Evolutionary conservation across 2,113 vertebrate genomes (phyloP).

Genomic region (Spermophilus dauricus): DNA sequence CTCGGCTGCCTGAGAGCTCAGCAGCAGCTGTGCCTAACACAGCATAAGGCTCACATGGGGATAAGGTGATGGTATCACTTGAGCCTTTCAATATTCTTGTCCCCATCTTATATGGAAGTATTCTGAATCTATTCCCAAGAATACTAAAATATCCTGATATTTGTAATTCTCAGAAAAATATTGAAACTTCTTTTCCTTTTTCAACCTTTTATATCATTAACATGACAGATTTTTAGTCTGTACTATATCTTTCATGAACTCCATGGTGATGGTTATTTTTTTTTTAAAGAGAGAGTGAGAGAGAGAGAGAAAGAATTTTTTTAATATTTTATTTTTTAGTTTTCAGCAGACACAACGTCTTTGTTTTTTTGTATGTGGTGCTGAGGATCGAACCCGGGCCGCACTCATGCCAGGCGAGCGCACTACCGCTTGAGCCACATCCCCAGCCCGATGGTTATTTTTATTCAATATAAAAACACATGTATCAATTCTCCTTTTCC

Average conservation of each 20-base stretch:
- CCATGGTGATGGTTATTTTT: conserved; percentile 8
- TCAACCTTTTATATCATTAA: background rate
- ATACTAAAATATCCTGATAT: background rate
- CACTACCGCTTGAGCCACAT: no score
- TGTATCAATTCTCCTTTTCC: background rate
- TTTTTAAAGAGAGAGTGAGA: no score
- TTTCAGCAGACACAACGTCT: no score
- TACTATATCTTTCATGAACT: background rate
- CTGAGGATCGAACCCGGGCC: no score
- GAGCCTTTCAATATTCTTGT: no score
- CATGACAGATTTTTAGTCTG: background rate
- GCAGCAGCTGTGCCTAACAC: background rate
- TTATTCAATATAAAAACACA: background rate
- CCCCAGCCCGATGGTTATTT: background rate
- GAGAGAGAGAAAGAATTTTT: no score
- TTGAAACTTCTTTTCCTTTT: background rate
- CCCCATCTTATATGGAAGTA: background rate
- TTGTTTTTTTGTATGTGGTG: no score
- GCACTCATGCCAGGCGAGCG: no score
- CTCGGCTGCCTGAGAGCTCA: background rate
- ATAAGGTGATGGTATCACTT: background rate
- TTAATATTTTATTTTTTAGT: no score
- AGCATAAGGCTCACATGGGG: background rate
- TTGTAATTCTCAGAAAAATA: background rate
- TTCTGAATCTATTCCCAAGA: background rate